Percentiles rank a stretch among this genome's conserved stretches.
phyloP scores from a whole-genome alignment of 1,140 invertebrate genomes.

The Hylaeus anthracinus region DNA sequence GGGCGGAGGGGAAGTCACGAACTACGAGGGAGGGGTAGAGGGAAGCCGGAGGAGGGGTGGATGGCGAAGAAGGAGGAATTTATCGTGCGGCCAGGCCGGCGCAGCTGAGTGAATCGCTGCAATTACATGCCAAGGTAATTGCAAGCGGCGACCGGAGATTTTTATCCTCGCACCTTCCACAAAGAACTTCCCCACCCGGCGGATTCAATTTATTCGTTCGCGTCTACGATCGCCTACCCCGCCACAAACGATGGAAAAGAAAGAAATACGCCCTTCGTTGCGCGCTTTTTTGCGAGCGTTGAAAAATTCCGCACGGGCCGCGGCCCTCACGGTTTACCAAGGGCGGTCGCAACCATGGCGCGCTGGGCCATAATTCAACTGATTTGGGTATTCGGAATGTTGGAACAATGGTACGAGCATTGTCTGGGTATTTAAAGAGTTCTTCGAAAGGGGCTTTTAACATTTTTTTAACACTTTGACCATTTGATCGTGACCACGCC shows the following conservation, averaged over 20 bases:
- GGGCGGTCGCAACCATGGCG: background rate
- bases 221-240: conserved; percentile 14
- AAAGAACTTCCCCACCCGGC: conserved; percentile 29
- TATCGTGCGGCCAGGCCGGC: conserved; percentile 36
- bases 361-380: too few species aligned
- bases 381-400: too few species aligned
- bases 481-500: too few species aligned
- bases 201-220: conserved; percentile 47
- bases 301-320: conserved; percentile 21
- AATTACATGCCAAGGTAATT: conserved; percentile 56
- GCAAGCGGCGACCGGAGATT: conserved; percentile 48
- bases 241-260: background rate
- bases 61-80: conserved; percentile 45
- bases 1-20: background rate
- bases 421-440: too few species aligned
- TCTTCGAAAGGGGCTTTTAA: too few species aligned
- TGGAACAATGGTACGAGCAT: too few species aligned
- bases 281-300: conserved; percentile 18
- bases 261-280: background rate
- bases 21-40: conserved; percentile 5
- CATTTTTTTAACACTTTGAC: too few species aligned
- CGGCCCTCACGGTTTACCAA: background rate
- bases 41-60: background rate
- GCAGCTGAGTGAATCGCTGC: conserved; percentile 51
- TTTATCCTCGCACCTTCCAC: conserved; percentile 49